These are phyloP conservation scores for Scolanthus callimorphus DNA, from an alignment of 92 coral and sea anemone species.

Conservation along the genomic window DNA sequence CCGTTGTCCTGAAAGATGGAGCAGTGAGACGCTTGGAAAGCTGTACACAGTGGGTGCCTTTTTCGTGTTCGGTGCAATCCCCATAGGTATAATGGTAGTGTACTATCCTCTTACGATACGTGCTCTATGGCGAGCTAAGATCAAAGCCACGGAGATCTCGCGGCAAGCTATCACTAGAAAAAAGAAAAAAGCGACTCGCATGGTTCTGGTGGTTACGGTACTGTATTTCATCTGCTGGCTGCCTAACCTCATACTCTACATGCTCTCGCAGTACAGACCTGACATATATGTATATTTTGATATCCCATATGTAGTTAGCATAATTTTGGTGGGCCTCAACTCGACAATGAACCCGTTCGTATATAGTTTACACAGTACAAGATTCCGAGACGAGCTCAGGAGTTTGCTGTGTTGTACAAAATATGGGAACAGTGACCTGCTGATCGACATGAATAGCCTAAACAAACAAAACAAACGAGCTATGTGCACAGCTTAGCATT, in stretches of 20 bases:
- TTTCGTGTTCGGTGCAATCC: constrained; percentile 6
- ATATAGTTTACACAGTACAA: constrained; percentile 68
- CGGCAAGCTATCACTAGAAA: constrained; percentile 3
- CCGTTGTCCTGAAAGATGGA: constrained; percentile 37
- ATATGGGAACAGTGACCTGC: constrained; percentile 26
- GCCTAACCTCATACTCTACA: constrained; percentile 12
- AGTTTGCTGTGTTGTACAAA: constrained; percentile 29
- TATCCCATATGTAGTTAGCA: constrained; percentile 32
- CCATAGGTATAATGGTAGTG: background rate
- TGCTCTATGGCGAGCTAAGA: background rate
- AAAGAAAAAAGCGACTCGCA: constrained; percentile 3
- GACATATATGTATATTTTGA: constrained; percentile 35
- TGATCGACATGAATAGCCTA: background rate
- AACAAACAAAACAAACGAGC: background rate
- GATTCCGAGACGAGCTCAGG: constrained; percentile 59
- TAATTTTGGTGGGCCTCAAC: constrained; percentile 60
- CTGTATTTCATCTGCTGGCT: constrained; percentile 13
- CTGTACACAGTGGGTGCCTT: constrained; percentile 54
- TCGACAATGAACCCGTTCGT: constrained; percentile 81
- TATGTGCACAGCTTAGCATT: background rate
- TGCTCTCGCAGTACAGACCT: constrained; percentile 23
- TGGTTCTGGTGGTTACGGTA: constrained; percentile 3
- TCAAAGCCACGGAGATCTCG: constrained; percentile 8
- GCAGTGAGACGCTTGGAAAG: constrained; percentile 17
- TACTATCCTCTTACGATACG: background rate